Conservation (phyloP, 2,888 invertebrate species). For the Campopleginae sp. region DNA sequence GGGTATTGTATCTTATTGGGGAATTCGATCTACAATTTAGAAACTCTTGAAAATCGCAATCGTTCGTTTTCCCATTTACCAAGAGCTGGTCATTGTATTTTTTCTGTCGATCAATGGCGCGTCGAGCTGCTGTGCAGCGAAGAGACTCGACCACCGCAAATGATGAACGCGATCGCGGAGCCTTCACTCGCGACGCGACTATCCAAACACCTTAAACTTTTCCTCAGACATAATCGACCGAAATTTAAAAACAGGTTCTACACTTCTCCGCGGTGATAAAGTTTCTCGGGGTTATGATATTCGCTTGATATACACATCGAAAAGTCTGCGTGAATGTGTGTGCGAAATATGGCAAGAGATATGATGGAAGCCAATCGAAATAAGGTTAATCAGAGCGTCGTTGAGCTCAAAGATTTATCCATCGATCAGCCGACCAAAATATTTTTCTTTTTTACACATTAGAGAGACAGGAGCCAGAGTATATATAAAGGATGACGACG, state of each 20-base stretch:
- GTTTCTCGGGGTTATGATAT: not conserved
- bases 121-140: not conserved
- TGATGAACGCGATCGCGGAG: not conserved
- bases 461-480: not conserved
- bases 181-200: not conserved
- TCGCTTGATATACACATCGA: not conserved
- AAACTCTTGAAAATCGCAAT: not conserved
- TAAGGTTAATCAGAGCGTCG: not conserved
- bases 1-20: not conserved
- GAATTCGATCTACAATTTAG: not conserved
- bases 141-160: not conserved
- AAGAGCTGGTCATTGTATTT: not conserved
- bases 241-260: not conserved
- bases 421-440: slow-evolving; percentile 34
- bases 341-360: not conserved
- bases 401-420: not conserved
- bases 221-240: not conserved
- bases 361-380: not conserved
- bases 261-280: not conserved
- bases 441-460: slow-evolving; percentile 13
- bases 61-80: not conserved
- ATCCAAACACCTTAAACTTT: not conserved
- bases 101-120: not conserved
- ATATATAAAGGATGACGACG: not conserved
- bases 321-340: not conserved